phyloP scores from a whole-genome alignment of 2,888 invertebrate genomes.

The Drosophila greeni region DNA sequence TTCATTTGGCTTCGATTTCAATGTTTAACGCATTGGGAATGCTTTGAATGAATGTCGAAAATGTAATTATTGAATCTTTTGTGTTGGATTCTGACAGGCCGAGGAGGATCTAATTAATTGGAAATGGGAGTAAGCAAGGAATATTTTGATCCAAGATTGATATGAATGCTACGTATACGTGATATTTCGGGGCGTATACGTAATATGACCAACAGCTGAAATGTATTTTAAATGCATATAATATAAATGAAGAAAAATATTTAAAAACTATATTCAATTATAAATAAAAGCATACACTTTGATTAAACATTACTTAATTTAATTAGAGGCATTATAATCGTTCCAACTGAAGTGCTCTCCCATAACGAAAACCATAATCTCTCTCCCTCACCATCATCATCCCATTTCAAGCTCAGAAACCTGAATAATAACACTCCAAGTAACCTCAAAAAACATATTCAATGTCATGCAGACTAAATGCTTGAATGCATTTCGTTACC shows the following conservation, averaged over 20 bases:
- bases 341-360: not conserved
- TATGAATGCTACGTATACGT: not conserved
- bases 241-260: too few relatives aligned
- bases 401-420: not conserved
- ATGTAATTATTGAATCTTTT: not conserved
- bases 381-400: not conserved
- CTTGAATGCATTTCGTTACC: slow-evolving; percentile 24
- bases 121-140: not conserved
- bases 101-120: not conserved
- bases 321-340: not conserved
- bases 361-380: not conserved
- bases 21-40: not conserved
- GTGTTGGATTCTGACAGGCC: too few relatives aligned
- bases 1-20: slow-evolving; percentile 1
- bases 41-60: not conserved
- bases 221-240: not conserved
- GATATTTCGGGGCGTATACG: slow-evolving; percentile 3
- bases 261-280: too few relatives aligned
- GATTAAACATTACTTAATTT: not conserved
- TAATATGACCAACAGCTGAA: not conserved
- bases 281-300: accelerated
- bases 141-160: not conserved
- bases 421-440: slow-evolving; percentile 4
- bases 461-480: slow-evolving; percentile 36
- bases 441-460: slow-evolving; percentile 29